Percentiles rank a stretch among this genome's conserved stretches.
phyloP scores from a whole-genome alignment of 2,888 invertebrate genomes.

The Volucella zonaria region DNA sequence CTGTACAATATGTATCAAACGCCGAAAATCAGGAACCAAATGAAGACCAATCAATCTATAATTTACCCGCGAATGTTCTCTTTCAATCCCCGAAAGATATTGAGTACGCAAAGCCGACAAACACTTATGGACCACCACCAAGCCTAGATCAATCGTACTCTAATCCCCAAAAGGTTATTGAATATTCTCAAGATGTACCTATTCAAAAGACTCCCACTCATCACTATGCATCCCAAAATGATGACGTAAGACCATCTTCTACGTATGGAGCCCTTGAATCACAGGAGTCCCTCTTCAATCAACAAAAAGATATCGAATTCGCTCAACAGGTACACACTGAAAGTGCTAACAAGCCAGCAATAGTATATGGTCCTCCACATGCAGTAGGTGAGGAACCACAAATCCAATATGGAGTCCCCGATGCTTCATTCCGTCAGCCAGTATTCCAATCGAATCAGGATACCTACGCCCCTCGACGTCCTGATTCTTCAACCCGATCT shows the following conservation, averaged over 20 bases:
- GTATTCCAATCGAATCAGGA: conserved; percentile 79
- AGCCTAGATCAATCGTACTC: conserved; percentile 15
- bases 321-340: conserved; percentile 2
- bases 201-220: neutral
- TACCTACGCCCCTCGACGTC: conserved; percentile 78
- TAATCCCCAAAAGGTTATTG: conserved; percentile 24
- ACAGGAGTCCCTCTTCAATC: neutral
- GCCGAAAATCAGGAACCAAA: conserved; percentile 68
- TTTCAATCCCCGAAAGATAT: conserved; percentile 54
- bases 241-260: neutral
- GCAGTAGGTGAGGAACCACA: conserved; percentile 40
- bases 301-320: conserved; percentile 49
- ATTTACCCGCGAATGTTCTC: conserved; percentile 40
- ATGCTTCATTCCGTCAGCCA: conserved; percentile 62
- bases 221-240: neutral
- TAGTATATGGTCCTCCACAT: conserved; percentile 68
- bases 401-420: conserved; percentile 48
- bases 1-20: conserved; percentile 73
- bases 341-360: conserved; percentile 47
- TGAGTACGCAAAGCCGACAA: conserved; percentile 40
- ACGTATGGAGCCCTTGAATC: neutral
- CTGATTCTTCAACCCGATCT: conserved; percentile 25
- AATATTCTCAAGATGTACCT: conserved; percentile 5
- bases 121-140: conserved; percentile 42
- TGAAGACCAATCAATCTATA: conserved; percentile 44